phyloP scores from a whole-genome alignment of 1,140 invertebrate species.

The Cataglyphis hispanica region DNA sequence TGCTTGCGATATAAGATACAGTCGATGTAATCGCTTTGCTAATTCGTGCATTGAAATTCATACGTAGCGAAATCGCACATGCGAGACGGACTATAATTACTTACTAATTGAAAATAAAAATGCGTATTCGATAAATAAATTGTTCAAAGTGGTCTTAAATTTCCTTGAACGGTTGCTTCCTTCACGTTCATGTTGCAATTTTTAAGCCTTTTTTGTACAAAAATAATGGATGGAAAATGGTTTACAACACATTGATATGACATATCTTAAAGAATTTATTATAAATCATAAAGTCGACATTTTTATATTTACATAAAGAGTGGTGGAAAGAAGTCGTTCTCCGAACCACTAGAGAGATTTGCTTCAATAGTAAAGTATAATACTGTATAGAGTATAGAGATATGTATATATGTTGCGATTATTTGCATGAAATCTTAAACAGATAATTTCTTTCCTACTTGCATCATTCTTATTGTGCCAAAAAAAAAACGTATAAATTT shows the following conservation, averaged over 20 bases:
- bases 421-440: not conserved
- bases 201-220: not conserved
- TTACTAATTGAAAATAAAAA: conserved; percentile 33
- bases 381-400: not conserved
- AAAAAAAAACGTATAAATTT: conserved; percentile 11
- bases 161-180: conserved; percentile 32
- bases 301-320: not conserved
- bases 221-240: not conserved
- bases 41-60: not conserved
- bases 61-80: not conserved
- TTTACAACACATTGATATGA: conserved; percentile 1
- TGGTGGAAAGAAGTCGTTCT: not conserved
- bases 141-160: conserved; percentile 34
- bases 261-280: not conserved
- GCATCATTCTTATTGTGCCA: conserved; percentile 20
- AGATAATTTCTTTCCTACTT: not conserved
- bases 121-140: conserved; percentile 37
- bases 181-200: conserved; percentile 14
- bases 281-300: not conserved
- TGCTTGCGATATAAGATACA: conserved; percentile 24
- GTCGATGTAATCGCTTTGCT: conserved; percentile 12
- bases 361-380: not conserved
- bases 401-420: conserved; percentile 8
- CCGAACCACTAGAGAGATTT: not conserved
- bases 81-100: conserved; percentile 11